Evolutionary conservation across 2,113 vertebrate species (phyloP).

Genomic region (Rhadina sibilatrix): DNA sequence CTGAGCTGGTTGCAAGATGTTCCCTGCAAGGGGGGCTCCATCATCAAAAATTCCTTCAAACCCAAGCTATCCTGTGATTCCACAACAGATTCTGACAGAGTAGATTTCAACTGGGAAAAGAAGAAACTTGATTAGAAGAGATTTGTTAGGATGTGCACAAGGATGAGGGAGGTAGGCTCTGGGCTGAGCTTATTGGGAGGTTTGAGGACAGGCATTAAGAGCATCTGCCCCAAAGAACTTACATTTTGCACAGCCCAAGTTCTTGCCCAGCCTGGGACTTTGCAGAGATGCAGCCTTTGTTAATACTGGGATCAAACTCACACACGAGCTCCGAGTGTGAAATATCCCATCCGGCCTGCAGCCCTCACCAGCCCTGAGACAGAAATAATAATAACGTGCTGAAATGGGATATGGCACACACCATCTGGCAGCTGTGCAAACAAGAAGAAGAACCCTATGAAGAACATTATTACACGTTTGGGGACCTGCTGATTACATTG

Average conservation of each 20-base stretch:
- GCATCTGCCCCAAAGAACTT: background rate
- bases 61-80: background rate
- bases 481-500: conserved; percentile 68
- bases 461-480: conserved; percentile 63
- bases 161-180: background rate
- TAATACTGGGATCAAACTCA: conserved; percentile 23
- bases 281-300: conserved; percentile 15
- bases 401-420: conserved; percentile 67
- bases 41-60: background rate
- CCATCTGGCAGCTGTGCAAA: conserved; percentile 78
- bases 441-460: conserved; percentile 63
- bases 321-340: conserved; percentile 23
- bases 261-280: background rate
- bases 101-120: background rate
- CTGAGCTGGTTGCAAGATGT: background rate
- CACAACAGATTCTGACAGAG: background rate
- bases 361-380: conserved; percentile 58
- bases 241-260: background rate
- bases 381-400: conserved; percentile 61
- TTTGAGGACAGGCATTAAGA: background rate
- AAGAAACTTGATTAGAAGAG: background rate
- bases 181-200: background rate
- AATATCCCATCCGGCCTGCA: conserved; percentile 52
- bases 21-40: background rate
- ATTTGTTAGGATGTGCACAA: background rate